Conservation (phyloP, 2,113 vertebrate species). For the Psophia crepitans region DNA sequence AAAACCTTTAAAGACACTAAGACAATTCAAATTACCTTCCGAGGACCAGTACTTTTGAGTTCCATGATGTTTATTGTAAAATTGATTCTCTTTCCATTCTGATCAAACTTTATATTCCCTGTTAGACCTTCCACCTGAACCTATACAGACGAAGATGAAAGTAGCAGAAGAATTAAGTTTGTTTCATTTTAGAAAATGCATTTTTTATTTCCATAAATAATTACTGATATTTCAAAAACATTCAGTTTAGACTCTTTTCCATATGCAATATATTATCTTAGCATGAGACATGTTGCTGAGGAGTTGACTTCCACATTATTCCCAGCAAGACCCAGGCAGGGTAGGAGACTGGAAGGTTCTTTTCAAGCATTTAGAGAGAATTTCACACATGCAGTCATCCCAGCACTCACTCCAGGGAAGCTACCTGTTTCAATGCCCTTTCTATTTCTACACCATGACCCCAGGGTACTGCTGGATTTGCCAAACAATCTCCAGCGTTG, state of each 20-base stretch:
- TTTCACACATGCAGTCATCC: background rate
- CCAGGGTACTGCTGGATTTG: conserved; percentile 98
- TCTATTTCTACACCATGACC: conserved; percentile 97
- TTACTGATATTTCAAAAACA: background rate
- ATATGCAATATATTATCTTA: background rate
- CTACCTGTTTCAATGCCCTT: conserved; percentile 95
- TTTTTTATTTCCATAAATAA: background rate
- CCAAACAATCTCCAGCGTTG: conserved; percentile 96
- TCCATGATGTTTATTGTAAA: conserved; percentile 98
- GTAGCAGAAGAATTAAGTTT: background rate
- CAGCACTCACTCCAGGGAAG: background rate
- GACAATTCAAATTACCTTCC: conserved; percentile 84
- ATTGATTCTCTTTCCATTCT: conserved; percentile 96
- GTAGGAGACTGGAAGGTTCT: background rate
- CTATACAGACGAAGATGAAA: conserved; percentile 65
- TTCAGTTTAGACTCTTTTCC: background rate
- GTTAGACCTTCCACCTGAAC: conserved; percentile 95
- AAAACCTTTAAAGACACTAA: background rate
- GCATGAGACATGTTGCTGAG: background rate
- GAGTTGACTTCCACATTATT: background rate
- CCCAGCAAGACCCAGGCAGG: background rate
- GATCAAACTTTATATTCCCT: conserved; percentile 98
- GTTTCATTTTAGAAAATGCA: background rate
- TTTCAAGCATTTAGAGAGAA: background rate
- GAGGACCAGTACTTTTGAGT: conserved; percentile 92